phyloP scores from a whole-genome alignment of 2,888 invertebrate genomes.

The Periphyllus acericola region DNA sequence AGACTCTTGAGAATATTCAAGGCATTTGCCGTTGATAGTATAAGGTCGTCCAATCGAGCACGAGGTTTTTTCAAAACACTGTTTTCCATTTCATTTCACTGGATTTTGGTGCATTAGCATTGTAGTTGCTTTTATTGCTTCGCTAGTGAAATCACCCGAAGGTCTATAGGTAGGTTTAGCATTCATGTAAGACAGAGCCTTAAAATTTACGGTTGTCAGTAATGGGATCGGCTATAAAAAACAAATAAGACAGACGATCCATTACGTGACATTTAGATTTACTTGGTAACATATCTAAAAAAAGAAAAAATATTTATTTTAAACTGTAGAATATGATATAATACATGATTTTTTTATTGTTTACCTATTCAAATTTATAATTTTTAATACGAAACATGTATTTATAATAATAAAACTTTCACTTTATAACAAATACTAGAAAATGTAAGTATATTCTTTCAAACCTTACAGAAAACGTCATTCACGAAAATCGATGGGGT shows the following conservation, averaged over 20 bases:
- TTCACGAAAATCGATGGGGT: too few species aligned
- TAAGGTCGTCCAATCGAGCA: conserved; percentile 35
- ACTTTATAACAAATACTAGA: too few species aligned
- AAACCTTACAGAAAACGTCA: too few species aligned
- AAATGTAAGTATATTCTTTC: too few species aligned
- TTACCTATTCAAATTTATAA: too few species aligned
- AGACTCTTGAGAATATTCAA: conserved; percentile 24
- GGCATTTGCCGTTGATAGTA: neutral
- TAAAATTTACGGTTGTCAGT: conserved; percentile 18
- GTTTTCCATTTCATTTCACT: conserved; percentile 33
- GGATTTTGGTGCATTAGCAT: conserved; percentile 39
- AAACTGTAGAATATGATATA: neutral
- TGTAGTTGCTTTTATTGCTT: conserved; percentile 43
- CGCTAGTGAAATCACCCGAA: conserved; percentile 21
- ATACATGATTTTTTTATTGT: too few species aligned
- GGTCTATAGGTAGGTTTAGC: conserved; percentile 14
- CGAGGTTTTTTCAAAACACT: conserved; percentile 16
- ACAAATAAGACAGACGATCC: neutral
- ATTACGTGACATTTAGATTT: conserved; percentile 23
- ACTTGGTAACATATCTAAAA: neutral
- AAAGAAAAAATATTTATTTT: too few species aligned
- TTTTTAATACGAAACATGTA: too few species aligned
- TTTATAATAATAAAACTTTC: too few species aligned
- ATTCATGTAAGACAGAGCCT: conserved; percentile 11
- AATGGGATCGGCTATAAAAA: conserved; percentile 31